Conservation (phyloP, 2,888 invertebrate species). For the Nysson spinosus region DNA sequence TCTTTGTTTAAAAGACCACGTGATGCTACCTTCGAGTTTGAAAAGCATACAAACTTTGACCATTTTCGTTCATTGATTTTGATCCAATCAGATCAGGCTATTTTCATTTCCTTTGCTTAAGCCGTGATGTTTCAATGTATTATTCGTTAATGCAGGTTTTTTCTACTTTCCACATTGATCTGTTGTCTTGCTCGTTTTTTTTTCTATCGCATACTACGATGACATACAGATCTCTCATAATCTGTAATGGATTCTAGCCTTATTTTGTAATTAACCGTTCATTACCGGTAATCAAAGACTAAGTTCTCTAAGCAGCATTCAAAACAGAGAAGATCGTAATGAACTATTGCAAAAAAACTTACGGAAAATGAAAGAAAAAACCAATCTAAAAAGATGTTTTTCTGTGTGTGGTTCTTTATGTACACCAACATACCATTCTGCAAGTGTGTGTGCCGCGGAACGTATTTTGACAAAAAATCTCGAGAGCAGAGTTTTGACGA, state of each 20-base stretch:
- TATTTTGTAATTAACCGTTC: constrained; percentile 28
- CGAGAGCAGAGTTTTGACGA: background rate
- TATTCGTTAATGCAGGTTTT: constrained; percentile 7
- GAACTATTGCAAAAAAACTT: constrained; percentile 63
- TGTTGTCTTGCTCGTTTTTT: too few relatives aligned
- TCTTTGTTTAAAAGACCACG: constrained; percentile 24
- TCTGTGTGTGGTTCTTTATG: constrained; percentile 80
- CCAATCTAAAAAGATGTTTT: constrained; percentile 72
- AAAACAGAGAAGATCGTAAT: constrained; percentile 62
- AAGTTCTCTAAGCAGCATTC: constrained; percentile 74
- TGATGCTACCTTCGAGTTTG: constrained; percentile 50
- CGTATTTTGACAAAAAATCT: constrained; percentile 69
- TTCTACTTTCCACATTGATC: background rate
- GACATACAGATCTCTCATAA: constrained; percentile 18
- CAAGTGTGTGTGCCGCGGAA: constrained; percentile 73
- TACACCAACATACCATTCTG: constrained; percentile 86
- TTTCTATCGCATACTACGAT: constrained; percentile 17
- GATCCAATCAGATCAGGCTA: constrained; percentile 15
- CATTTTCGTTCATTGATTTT: constrained; percentile 18
- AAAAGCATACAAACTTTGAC: constrained; percentile 22
- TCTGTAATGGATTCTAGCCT: constrained; percentile 40
- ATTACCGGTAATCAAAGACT: constrained; percentile 48
- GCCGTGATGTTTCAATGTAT: background rate
- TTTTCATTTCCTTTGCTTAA: constrained; percentile 3
- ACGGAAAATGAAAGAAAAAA: constrained; percentile 69